These are phyloP conservation scores for Dasyprocta punctata DNA, from an alignment of 2,113 vertebrate genomes.

Conservation along the genomic window DNA sequence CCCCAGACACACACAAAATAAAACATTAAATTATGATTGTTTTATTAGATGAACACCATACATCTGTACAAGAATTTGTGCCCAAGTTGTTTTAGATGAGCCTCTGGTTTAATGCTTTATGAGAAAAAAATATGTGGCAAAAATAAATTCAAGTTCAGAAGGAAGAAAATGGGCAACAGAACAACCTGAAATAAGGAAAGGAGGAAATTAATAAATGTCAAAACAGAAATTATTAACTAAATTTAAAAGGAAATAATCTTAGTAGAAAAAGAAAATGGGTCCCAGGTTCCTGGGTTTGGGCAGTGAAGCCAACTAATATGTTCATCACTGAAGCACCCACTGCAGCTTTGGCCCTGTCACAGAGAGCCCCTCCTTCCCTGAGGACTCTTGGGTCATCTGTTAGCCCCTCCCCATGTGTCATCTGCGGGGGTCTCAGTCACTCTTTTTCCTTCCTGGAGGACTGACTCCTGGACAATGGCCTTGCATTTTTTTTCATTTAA, in stretches of 20 bases:
- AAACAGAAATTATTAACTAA: neutral
- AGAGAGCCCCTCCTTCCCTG: neutral
- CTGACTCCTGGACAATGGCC: neutral
- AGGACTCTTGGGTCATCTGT: neutral
- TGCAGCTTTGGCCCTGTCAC: neutral
- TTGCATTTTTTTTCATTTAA: neutral
- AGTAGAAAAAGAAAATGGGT: neutral
- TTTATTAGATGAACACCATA: neutral
- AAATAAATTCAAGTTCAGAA: conserved; percentile 12
- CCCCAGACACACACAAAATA: neutral
- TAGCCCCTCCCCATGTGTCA: neutral
- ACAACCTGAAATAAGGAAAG: neutral
- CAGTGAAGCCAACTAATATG: neutral
- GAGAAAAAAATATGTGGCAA: neutral
- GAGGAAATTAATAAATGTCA: neutral
- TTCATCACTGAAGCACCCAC: neutral
- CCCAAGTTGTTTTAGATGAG: neutral
- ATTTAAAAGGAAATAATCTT: neutral
- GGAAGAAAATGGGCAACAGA: neutral
- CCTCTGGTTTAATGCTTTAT: neutral
- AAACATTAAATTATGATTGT: neutral
- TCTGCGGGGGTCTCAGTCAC: neutral
- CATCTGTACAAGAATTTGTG: neutral
- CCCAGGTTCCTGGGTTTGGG: neutral
- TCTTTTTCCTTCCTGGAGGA: neutral